Base-by-base conservation (phyloP, 2,888 invertebrate genomes). In the Diaperis boleti region DNA sequence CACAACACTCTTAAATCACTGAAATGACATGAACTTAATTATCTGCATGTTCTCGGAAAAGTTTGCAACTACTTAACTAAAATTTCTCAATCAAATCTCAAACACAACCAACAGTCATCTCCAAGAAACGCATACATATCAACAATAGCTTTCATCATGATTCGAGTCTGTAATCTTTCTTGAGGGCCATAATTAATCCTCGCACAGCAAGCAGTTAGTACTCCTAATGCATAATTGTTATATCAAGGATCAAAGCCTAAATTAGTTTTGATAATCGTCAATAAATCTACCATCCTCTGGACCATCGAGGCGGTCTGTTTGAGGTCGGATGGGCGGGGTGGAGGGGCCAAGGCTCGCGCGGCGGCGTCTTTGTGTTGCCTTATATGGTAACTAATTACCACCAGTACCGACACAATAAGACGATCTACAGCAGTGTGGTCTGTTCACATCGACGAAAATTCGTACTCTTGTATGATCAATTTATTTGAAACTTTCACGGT, bases 331-430 rank as follows among this genome's bases (percentile, higher is more conserved):
- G 44, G 69, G 59, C 59, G 71, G 66, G 69, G 74, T 67, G 71
- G 70, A 70, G 73, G 73, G 70, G 61, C 68, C 33, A 62, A 67
- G 74, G 75, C 77, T 78, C 76, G 78, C 76, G 78, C 78, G 78
- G 79, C 81, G 80, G 81, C 66, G 59, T 74, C 80, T 81, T 81
- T 81, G 79, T 78, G 74, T 64, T 72, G 70, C 80, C 81, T 74
- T 80, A 79, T 80, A 80, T 72, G 80, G 81, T 72, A 78, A 79
- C 79, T 80, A 80, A 81, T 81, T 81, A 81, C 79, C 79, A 74
- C 72, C 66, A 72, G 74, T 74, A 74, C 76, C 77, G 76, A 74
- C 75, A 78, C 78, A 75, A 78, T 73, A 74, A 75, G 74, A 74
- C 72, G 74, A 74, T 70, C 72, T 67, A 68, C 62, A 69, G 66